phyloP scores from a whole-genome alignment of 2,113 vertebrate species.

The Antigone vipio region DNA sequence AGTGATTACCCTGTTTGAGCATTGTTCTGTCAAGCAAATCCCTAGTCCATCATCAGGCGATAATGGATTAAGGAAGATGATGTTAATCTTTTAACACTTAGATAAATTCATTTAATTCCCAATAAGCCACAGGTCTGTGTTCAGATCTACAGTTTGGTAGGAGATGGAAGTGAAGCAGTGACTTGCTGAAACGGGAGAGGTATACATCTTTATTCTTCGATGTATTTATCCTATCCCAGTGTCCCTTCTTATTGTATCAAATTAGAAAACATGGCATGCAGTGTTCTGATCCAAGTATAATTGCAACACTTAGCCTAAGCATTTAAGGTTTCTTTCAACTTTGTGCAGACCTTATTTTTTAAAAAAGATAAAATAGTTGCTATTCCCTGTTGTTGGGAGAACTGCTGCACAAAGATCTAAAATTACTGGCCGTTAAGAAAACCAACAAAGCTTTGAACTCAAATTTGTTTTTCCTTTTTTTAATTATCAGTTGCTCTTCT shows the following conservation, averaged over 20 bases:
- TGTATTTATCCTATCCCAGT: neutral
- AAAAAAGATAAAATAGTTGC: neutral
- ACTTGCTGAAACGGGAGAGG: neutral
- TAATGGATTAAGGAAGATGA: neutral
- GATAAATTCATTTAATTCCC: neutral
- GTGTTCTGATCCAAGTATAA: neutral
- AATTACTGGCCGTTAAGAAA: neutral
- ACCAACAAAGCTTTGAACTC: neutral
- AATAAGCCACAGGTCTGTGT: neutral
- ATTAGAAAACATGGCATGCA: neutral
- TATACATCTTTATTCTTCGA: neutral
- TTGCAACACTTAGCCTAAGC: neutral
- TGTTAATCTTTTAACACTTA: neutral
- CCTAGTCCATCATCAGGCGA: neutral
- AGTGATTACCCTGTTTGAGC: neutral
- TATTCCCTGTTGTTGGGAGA: neutral
- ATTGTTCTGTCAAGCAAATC: neutral
- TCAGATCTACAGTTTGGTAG: neutral
- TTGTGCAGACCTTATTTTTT: neutral
- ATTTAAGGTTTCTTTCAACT: neutral
- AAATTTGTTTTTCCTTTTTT: neutral
- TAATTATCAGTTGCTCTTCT: neutral
- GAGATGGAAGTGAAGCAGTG: neutral
- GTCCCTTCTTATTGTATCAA: neutral
- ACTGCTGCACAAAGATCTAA: neutral